These are phyloP conservation scores for Acanthurus lineatus DNA, from an alignment of 2,797 vertebrate species.

Conservation along the genomic window DNA sequence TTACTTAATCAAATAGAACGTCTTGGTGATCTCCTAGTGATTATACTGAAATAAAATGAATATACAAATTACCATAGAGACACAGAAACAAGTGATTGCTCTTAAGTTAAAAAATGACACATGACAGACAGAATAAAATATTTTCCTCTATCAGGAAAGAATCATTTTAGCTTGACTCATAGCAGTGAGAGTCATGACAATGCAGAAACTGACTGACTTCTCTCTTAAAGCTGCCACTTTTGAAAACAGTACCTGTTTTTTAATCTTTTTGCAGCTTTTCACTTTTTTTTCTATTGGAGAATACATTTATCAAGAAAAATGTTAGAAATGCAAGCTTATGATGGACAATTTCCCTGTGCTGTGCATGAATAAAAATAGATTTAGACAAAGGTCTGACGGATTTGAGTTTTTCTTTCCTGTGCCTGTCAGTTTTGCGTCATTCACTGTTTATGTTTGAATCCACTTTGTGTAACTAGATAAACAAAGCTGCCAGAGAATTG, in stretches of 20 bases:
- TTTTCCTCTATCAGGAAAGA: neutral
- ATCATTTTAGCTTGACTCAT: neutral
- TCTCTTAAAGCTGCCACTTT: constrained; percentile 6
- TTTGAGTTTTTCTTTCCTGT: neutral
- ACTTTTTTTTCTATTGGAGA: neutral
- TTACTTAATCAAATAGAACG: constrained; percentile 27
- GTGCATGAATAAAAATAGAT: constrained; percentile 21
- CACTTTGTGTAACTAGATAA: constrained; percentile 24
- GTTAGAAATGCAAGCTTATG: neutral
- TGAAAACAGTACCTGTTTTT: neutral
- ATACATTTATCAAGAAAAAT: constrained; percentile 7
- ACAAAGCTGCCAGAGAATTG: constrained; percentile 9
- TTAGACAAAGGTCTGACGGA: constrained; percentile 25
- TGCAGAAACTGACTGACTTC: constrained; percentile 9
- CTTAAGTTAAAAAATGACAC: neutral
- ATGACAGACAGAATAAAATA: neutral
- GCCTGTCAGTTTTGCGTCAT: constrained; percentile 27
- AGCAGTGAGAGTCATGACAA: constrained; percentile 3
- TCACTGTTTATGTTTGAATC: constrained; percentile 15
- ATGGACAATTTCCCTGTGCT: constrained; percentile 9
- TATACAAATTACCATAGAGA: neutral
- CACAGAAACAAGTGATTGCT: constrained; percentile 3
- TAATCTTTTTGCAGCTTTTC: constrained; percentile 12
- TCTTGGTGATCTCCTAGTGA: constrained; percentile 4
- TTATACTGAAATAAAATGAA: neutral